phyloP scores from a whole-genome alignment of 2,888 invertebrate species.

The Acanthosepion pharaonis region DNA sequence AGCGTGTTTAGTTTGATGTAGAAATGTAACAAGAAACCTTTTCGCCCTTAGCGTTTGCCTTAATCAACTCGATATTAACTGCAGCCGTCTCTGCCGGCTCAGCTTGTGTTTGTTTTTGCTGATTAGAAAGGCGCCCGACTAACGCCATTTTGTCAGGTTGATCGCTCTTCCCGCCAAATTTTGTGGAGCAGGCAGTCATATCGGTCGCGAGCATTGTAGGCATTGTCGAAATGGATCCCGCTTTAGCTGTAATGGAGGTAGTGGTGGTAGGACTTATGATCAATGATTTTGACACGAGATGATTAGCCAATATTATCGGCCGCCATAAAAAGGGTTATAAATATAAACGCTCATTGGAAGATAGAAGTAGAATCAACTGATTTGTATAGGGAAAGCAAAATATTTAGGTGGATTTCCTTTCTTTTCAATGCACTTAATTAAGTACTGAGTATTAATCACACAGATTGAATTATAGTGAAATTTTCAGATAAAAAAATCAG shows the following conservation, averaged over 20 bases:
- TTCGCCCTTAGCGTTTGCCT: neutral
- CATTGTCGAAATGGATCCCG: neutral
- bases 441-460: too few species aligned
- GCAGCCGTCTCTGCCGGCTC: neutral
- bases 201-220: neutral
- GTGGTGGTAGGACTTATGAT: neutral
- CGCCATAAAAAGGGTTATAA: neutral
- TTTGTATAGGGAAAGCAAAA: neutral
- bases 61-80: neutral
- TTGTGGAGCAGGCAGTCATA: neutral
- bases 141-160: neutral
- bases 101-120: neutral
- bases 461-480: too few species aligned
- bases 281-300: neutral
- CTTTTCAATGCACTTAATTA: too few species aligned
- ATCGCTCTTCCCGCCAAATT: neutral
- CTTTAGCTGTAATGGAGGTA: neutral
- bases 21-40: neutral
- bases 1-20: neutral
- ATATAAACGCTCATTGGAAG: neutral
- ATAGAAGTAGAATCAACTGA: neutral
- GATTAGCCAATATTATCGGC: conserved; percentile 16
- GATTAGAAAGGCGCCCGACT: neutral
- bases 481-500: too few species aligned
- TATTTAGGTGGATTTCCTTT: too few species aligned